These are phyloP conservation scores for Pleuronectes platessa DNA, from an alignment of 2,113 vertebrate species.

Conservation along the genomic window DNA sequence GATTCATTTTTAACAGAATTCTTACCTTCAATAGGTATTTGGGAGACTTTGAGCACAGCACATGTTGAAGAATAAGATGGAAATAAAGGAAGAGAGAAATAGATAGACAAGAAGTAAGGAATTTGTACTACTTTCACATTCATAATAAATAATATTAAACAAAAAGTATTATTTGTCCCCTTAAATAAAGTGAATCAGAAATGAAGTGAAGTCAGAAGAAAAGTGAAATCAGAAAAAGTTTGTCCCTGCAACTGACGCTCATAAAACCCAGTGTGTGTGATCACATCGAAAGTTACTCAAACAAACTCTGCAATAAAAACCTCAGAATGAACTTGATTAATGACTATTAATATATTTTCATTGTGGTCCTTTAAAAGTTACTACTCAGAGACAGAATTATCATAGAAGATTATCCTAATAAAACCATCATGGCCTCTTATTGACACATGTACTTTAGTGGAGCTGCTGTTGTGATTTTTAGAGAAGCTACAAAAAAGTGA, in stretches of 20 bases:
- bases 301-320: background rate
- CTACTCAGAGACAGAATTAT: background rate
- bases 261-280: background rate
- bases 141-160: too few relatives aligned
- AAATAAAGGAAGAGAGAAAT: slow-evolving; percentile 68
- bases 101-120: slow-evolving; percentile 61
- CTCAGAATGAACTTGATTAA: slow-evolving; percentile 3
- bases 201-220: background rate
- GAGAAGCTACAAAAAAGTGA: slow-evolving; percentile 13
- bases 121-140: background rate
- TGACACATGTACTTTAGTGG: background rate
- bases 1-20: slow-evolving; percentile 17
- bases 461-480: slow-evolving; percentile 25
- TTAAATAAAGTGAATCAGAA: background rate
- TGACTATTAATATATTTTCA: background rate
- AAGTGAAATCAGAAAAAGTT: background rate
- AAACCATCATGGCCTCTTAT: slow-evolving; percentile 2
- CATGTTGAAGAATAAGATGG: slow-evolving; percentile 62
- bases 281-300: background rate
- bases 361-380: background rate
- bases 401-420: slow-evolving; percentile 7
- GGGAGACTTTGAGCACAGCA: slow-evolving; percentile 81
- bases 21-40: slow-evolving; percentile 88
- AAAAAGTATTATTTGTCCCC: too few relatives aligned
- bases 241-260: background rate